Base-by-base conservation (phyloP, 2,888 invertebrate species). In the Magallana nippona region DNA sequence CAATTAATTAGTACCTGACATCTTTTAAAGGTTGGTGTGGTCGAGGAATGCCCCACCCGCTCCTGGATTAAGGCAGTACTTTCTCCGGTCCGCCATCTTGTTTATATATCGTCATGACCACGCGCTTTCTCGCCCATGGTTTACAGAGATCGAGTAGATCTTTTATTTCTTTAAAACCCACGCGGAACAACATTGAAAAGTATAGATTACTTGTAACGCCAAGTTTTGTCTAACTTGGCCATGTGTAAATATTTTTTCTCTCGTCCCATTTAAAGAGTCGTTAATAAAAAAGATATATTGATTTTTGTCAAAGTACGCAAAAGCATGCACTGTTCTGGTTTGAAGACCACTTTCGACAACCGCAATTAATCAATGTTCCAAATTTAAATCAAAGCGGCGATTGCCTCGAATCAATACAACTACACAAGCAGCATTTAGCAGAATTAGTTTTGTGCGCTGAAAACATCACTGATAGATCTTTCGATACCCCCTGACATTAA, bases 21-120 rank as follows among this genome's bases (percentile, higher is more conserved):
- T 71, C 15, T 71, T 22, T 15, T 27, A 15, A 71, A 32, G 22
- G 15, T 71, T 32, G 71, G 27, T 1, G 27, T 71, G 32, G 19
- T 10, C 19, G 60, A 71, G 13, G 71, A 71, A 15, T 2, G 15
- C 22, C 71, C 62, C 71, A 71, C 71, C 71, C 8, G 27, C 13
- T 32, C 32, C 11, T 71, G 71, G 27, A n/a, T 60, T 60, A n/a
- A 60, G 15, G 60, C n/a, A 71, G 71, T 10, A 71, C 71, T 71
- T 71, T 71, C 71, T 2, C 71, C 22, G 19, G 71, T 15, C 71
- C 71, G 71, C 71, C 71, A 71, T 71, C 71, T 71, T 71, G 71
- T 71, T 71, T 71, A 71, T 27, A 27, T 27, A 71, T 71, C 13
- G 71, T 15, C 13, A 71, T 71, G 71, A 71, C 71, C 71, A 71